These are phyloP conservation scores for Taphrorychus bicolor DNA, from an alignment of 2,888 invertebrate genomes.

Conservation along the genomic window DNA sequence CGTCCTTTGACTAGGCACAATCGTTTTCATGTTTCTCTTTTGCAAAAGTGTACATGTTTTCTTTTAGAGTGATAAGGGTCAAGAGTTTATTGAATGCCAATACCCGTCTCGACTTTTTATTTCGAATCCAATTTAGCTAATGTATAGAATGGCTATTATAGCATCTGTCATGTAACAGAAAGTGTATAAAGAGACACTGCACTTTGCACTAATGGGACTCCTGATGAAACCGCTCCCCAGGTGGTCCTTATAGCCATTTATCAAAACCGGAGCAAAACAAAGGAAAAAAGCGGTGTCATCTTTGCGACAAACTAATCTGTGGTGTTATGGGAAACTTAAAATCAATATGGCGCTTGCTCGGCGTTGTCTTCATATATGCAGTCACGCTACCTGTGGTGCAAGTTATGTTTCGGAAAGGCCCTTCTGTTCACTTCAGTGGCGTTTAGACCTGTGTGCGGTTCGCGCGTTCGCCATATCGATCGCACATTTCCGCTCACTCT, in stretches of 20 bases:
- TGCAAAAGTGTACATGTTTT: neutral
- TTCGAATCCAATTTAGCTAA: slow-evolving; percentile 1
- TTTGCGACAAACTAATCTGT: slow-evolving; percentile 41
- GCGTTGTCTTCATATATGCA: slow-evolving; percentile 52
- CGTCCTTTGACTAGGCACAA: slow-evolving; percentile 32
- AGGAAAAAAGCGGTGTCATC: slow-evolving; percentile 36
- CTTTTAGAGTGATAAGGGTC: neutral
- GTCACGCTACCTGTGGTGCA: slow-evolving; percentile 56
- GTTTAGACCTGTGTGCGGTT: slow-evolving; percentile 56
- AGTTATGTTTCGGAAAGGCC: slow-evolving; percentile 50
- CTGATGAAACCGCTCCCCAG: slow-evolving; percentile 32
- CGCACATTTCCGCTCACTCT: slow-evolving; percentile 53
- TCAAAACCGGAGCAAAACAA: slow-evolving; percentile 31
- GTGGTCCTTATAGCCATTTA: slow-evolving; percentile 28
- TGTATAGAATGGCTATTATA: slow-evolving; percentile 9
- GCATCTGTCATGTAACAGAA: slow-evolving; percentile 3
- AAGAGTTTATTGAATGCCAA: neutral
- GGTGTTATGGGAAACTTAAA: slow-evolving; percentile 53
- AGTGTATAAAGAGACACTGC: slow-evolving; percentile 20
- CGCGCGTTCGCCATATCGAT: slow-evolving; percentile 56
- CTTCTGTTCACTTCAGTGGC: slow-evolving; percentile 57
- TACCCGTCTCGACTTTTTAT: neutral
- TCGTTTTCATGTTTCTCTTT: neutral
- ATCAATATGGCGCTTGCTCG: slow-evolving; percentile 62
- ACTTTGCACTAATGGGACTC: slow-evolving; percentile 26